Evolutionary conservation across 1,140 invertebrate species (phyloP), one percentile per base, ranked within the genome.

Genomic region (Lutraria rhynchaena): DNA sequence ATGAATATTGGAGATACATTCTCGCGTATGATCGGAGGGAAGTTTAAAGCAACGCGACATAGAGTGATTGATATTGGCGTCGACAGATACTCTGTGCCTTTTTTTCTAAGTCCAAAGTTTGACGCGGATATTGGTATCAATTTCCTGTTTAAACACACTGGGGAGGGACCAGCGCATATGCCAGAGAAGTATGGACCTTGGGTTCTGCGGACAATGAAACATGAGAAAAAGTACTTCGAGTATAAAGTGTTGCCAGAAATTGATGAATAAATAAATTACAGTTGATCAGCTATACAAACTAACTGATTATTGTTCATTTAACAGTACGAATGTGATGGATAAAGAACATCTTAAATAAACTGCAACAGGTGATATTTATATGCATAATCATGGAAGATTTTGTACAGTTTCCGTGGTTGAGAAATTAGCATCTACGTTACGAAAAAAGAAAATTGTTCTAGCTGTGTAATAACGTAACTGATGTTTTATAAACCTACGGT

Each of bases 1-100:
- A 87, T 89, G 87, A 89, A 89, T 58, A 88, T 89, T 24, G 88
- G 88, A 0, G 88, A 86, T 53, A 85, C 85, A 29, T 85, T 89
- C 55, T 83, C 87, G 1, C 73, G 82, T 11, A 88, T 88, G 82
- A 86, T 85, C 15, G 81, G 83, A 9, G 87, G 86, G 1, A 70
- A 77, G 22, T 84, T 88, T 31, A 88, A 87, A 63, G 88, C 88
- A 9, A 89, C 88, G 0, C 29, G 73, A 27, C 88, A 89, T 65
- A 74, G 88, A 13, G 88, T 89, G 11, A 60, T 89, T 29, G 87
- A 89, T 70, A 83, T 84, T 15, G 82, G 85, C 0, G 60, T 83
- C 1, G 86, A 88, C n/a, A 55, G 88, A 19, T 85, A 75, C 53
- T 87, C 88, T 0, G 83, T 87, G 3, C 88, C 88, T 1, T 89